Evolutionary conservation across 2,113 vertebrate species (phyloP).

Genomic region (Antechinus stuartii): DNA sequence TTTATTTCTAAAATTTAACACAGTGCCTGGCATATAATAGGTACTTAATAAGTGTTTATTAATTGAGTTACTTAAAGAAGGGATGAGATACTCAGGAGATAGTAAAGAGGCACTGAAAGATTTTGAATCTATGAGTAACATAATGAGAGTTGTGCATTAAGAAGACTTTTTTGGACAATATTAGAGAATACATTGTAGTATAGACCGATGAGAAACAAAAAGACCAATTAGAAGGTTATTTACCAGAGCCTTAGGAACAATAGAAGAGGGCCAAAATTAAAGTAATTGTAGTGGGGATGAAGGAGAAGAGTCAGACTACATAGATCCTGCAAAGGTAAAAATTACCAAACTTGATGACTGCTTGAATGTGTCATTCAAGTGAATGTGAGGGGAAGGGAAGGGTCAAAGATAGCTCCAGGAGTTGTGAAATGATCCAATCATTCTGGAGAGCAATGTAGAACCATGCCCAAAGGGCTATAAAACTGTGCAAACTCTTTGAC

Average conservation of each 20-base stretch:
- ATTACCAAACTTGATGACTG: neutral
- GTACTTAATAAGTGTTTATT: neutral
- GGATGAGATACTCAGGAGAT: neutral
- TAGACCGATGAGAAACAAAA: neutral
- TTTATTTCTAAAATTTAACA: neutral
- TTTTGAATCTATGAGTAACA: neutral
- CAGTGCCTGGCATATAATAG: too few species aligned
- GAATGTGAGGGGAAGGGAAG: neutral
- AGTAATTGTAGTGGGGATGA: neutral
- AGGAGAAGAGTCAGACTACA: neutral
- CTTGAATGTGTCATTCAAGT: neutral
- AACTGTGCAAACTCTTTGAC: too few species aligned
- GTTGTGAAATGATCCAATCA: neutral
- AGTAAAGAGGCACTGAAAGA: neutral
- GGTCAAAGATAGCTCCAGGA: neutral
- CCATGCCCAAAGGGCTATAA: too few species aligned
- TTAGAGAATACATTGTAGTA: neutral
- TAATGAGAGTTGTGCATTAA: neutral
- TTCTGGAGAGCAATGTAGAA: too few species aligned
- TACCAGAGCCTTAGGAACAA: neutral
- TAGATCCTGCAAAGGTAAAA: neutral
- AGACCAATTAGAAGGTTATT: neutral
- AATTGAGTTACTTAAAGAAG: neutral
- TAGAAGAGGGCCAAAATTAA: neutral
- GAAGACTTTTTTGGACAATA: neutral